Conservation (phyloP, 2,888 invertebrate species). For the Agrochola circellaris region DNA sequence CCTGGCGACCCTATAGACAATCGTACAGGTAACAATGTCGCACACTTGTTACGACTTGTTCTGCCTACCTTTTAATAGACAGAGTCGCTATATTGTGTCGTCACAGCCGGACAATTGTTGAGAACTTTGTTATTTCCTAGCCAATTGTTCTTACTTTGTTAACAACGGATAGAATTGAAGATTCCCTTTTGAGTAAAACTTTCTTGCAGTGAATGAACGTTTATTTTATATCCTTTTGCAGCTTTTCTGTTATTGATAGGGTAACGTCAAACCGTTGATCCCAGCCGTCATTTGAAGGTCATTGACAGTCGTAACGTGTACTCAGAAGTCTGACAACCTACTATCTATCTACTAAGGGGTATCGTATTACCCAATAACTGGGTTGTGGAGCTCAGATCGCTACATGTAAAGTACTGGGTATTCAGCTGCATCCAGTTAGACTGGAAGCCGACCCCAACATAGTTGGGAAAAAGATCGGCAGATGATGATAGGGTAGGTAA, state of each 20-base stretch:
- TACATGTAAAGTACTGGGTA: too few relatives aligned
- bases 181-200: conserved; percentile 41
- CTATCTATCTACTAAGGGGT: too few relatives aligned
- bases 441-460: too few relatives aligned
- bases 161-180: conserved; percentile 35
- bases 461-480: too few relatives aligned
- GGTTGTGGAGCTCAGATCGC: too few relatives aligned
- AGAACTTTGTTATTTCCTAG: conserved; percentile 51
- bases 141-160: conserved; percentile 58
- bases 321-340: too few relatives aligned
- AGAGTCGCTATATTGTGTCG: conserved; percentile 50
- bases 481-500: too few relatives aligned
- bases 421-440: too few relatives aligned
- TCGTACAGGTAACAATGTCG: conserved; percentile 50
- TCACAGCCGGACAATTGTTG: conserved; percentile 50
- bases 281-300: too few relatives aligned
- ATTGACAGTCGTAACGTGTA: too few relatives aligned
- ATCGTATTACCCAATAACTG: too few relatives aligned
- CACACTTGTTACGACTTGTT: conserved; percentile 57
- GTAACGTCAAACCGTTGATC: too few relatives aligned
- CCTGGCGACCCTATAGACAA: conserved; percentile 37
- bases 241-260: conserved; percentile 24
- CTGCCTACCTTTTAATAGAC: conserved; percentile 58
- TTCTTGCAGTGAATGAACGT: conserved; percentile 28
- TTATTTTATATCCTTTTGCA: not conserved